Evolutionary conservation across 2,113 vertebrate genomes (phyloP).

Genomic region (Heptranchias perlo): DNA sequence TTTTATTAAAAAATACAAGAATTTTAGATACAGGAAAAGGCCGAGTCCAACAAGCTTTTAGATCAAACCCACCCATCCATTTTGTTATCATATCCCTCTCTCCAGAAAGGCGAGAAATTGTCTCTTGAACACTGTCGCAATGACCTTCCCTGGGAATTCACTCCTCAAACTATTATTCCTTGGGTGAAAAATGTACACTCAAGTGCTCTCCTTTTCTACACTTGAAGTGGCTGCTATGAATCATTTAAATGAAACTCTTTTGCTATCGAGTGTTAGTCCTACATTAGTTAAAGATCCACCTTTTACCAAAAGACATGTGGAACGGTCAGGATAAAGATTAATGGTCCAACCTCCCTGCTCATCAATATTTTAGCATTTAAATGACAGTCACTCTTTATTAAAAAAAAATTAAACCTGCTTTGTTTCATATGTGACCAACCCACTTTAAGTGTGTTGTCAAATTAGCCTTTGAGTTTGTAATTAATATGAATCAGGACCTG

Average conservation of each 20-base stretch:
- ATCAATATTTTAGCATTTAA: neutral
- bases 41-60: neutral
- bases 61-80: neutral
- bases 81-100: neutral
- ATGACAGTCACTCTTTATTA: neutral
- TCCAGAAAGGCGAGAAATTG: neutral
- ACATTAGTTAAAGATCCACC: neutral
- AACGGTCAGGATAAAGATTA: neutral
- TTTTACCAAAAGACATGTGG: neutral
- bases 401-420: neutral
- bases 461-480: neutral
- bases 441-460: neutral
- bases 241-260: neutral
- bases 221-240: neutral
- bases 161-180: neutral
- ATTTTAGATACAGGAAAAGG: neutral
- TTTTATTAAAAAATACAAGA: neutral
- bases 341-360: neutral
- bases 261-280: neutral
- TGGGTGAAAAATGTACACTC: neutral
- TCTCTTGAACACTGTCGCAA: neutral
- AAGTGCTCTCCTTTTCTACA: neutral
- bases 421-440: neutral
- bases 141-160: neutral
- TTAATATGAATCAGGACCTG: neutral